Base-by-base conservation (phyloP, 1,140 invertebrate genomes). In the Scylla paramamosain region DNA sequence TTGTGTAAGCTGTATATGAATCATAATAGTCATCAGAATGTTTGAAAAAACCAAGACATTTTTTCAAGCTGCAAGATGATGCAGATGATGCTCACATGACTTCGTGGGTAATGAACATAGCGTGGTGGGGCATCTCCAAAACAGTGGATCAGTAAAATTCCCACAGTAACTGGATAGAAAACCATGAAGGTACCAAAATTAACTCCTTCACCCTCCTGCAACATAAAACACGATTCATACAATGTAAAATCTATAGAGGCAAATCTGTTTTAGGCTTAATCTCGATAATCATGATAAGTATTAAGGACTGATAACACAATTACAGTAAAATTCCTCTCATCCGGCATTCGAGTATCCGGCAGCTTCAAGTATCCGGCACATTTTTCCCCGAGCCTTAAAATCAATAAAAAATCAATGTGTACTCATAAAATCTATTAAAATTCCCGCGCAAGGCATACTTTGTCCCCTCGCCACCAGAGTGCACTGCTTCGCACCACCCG, bases 131-230 rank as follows among this genome's bases (percentile, higher is more conserved):
- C 97, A 97, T 99, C 99, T 29, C 98, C 98, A 96, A 99, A 98
- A 96, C 98, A 99, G 96, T 98, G 98, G 14, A 99, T 97, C 94
- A 99, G 95, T 92, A 99, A 97, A 97, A 98, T 97, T n/a, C 98
- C 95, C 82, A 98, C 96, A 32, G 98, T 97, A 90, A 98, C 96
- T 1, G 98, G 97, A 97, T 98, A 99, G 96, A 98, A 99, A 95
- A 99, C 97, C 97, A 99, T 98, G 96, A 98, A 99, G 96, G 98
- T 98, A 96, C 98, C 97, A 96, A 98, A 98, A 93, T 97, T 97
- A 96, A 98, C 92, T 48, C 97, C 96, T 39, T 93, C 95, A 96
- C 94, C 87, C n/a, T 92, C 95, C 96, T 97, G 93, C 4, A 94
- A 94, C 29, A 83, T 4, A 91, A 91, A 16, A 45, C 84, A 48